Conservation (phyloP, 2,888 invertebrate genomes). For the Drosophila kokeensis region DNA sequence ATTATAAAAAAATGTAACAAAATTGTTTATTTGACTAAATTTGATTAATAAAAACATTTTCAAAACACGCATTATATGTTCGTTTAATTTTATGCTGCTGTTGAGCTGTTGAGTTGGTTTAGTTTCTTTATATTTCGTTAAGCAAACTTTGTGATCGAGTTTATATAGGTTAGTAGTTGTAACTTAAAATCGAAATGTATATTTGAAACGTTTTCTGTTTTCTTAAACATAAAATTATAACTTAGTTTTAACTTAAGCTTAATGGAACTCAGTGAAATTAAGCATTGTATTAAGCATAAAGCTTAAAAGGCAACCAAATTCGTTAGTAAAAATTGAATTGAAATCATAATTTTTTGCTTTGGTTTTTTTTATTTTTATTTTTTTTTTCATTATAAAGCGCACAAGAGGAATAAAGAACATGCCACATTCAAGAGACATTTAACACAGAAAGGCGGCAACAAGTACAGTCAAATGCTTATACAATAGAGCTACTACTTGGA, state of each 20-base stretch:
- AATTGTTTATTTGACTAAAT: conserved; percentile 12
- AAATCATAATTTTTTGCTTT: conserved; percentile 46
- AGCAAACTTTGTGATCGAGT: conserved; percentile 74
- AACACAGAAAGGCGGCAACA: conserved; percentile 53
- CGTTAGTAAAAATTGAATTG: conserved; percentile 65
- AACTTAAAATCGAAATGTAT: conserved; percentile 56
- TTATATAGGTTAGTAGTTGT: conserved; percentile 71
- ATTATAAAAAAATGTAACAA: conserved; percentile 24
- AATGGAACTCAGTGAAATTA: conserved; percentile 64
- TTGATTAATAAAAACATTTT: conserved; percentile 25
- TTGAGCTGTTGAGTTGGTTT: conserved; percentile 48
- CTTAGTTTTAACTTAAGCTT: conserved; percentile 53
- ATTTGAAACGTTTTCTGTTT: conserved; percentile 30
- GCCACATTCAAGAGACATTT: conserved; percentile 61
- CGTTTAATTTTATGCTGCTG: conserved; percentile 50
- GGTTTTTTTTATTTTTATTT: conserved; percentile 13
- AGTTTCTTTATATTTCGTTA: conserved; percentile 41
- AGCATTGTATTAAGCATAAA: conserved; percentile 67
- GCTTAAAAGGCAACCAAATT: conserved; percentile 70
- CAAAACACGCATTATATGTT: conserved; percentile 52
- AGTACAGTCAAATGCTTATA: conserved; percentile 21
- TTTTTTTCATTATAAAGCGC: conserved; percentile 53
- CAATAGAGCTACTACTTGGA: conserved; percentile 10
- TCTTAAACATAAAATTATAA: conserved; percentile 47
- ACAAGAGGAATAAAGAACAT: conserved; percentile 57